Percentiles rank a stretch among this genome's conserved stretches.
Evolutionary conservation across 1,140 invertebrate species (phyloP).

Genomic region (Hyphantria cunea): DNA sequence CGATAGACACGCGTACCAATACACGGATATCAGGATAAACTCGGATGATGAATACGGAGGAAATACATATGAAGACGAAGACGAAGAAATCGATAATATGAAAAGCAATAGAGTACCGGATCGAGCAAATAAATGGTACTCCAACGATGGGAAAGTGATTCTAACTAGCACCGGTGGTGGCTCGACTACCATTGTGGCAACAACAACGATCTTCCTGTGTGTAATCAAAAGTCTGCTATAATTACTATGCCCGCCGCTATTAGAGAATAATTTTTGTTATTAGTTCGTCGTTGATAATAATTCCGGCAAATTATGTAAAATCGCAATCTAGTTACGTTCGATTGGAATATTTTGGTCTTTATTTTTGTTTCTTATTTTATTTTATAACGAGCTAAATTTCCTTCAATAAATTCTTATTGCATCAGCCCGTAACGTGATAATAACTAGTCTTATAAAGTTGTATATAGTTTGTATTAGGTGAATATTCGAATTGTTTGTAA

Average conservation of each 20-base stretch:
- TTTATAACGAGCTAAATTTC: constrained; percentile 10
- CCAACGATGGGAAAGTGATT: constrained; percentile 66
- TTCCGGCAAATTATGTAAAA: constrained; percentile 27
- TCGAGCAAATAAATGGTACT: constrained; percentile 75
- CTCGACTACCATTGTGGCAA: constrained; percentile 22
- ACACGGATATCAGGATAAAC: constrained; percentile 61
- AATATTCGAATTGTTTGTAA: constrained; percentile 47
- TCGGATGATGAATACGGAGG: constrained; percentile 70
- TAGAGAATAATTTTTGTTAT: constrained; percentile 1
- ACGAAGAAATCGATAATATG: constrained; percentile 49
- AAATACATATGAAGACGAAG: constrained; percentile 66
- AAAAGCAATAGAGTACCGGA: constrained; percentile 72
- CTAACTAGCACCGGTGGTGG: constrained; percentile 45
- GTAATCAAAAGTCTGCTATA: constrained; percentile 42
- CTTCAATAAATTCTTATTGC: constrained; percentile 29
- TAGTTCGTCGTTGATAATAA: constrained; percentile 17
- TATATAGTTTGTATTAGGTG: constrained; percentile 64
- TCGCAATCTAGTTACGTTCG: constrained; percentile 29
- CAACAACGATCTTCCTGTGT: constrained; percentile 45
- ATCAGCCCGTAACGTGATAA: constrained; percentile 76
- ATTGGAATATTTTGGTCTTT: constrained; percentile 25
- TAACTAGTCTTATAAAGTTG: constrained; percentile 71
- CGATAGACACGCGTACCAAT: constrained; percentile 69
- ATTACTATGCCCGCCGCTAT: constrained; percentile 24
- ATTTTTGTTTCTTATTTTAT: neutral